Base-by-base conservation (phyloP, 37 sponge, comb jelly and placozoan species). In the Eunapius fragilis region DNA sequence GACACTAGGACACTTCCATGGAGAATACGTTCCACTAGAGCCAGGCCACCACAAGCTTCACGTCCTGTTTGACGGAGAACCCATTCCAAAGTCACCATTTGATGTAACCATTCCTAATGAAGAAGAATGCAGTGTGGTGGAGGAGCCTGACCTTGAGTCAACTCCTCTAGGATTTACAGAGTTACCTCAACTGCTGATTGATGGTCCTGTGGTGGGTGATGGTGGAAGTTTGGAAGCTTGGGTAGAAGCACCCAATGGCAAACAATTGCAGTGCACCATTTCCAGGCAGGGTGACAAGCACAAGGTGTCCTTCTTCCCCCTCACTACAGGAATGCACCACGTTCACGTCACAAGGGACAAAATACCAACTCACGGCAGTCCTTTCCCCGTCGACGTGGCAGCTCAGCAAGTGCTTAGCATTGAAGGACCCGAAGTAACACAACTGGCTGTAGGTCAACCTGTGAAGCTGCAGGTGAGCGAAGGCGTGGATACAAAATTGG, bases 11-110 rank as follows among this genome's bases (percentile, higher is more conserved):
- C 68, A 77, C 12, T 81, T 87, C 26, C 27, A 28, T 0, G 87
- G 87, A 9, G 76, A 75, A 10, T 96, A 96, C 73, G 24, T 67
- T 10, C 94, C 97, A 24, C 73, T 69, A 12, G 87, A 93, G 35
- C 90, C 92, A 0, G 97, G 97, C 27, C 67, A 84, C 9, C 90
- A 95, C 41, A 49, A 47, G 12, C 87, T 98, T 37, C 83, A 91
- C 32, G 93, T 93, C n/a, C 89, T 82, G n/a, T 93, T 90, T 87
- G 91, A 80, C 67, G 89, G 89, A 30, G 91, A 93, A 17, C 76
- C 76, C 23, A 84, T 98, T 26, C 85, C 91, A 41, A 82, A 77
- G 38, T 90, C 92, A 69, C 94, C 93, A 0, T 98, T 89, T 80
- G n/a, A 58, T 23, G 97, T 95, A 0, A 76, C 88, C 25, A 87